Base-by-base conservation (phyloP, 2,888 invertebrate genomes). In the Zhuqinia jingwanae region DNA sequence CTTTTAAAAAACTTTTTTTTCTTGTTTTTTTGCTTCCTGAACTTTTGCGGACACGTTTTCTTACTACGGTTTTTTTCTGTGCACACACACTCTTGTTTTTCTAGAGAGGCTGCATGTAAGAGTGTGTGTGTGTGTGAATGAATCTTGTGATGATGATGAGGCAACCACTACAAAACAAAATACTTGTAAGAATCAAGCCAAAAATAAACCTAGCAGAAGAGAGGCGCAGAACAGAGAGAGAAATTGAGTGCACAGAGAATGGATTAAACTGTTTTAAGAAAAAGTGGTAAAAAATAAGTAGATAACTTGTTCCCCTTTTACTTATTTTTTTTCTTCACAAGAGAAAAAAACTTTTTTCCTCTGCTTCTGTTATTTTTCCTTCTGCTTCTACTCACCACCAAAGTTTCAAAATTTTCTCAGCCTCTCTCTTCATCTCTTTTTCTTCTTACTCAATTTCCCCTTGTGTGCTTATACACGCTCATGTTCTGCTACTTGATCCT, bases 21-120 rank as follows among this genome's bases (percentile, higher is more conserved):
- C 65, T 65, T 68, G 79, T 79, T 68, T n/a, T n/a, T n/a, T 79
- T 68, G 79, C 53, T 20, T 68, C 68, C 65, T 79, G 68, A 65
- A 79, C 79, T 79, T n/a, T 79, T 65, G 45, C 45, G n/a, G 65
- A 36, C 60, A 60, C 60, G 5, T 60, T 25, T 27, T 60, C 36
- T n/a, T n/a, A n/a, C n/a, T n/a, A n/a, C n/a, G n/a, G 8, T 60
- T 22, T 25, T 60, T 60, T 27, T 25, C 20, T 20, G 5, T 30
- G 0, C 25, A 60, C 60, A 25, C 20, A 20, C 11, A 58, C 58
- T 58, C 11, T 25, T 25, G 2, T 63, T 50, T 56, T 30, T 53
- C 53, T 76, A 36, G 36, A 36, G 36, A 36, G n/a, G n/a, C n/a
- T n/a, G n/a, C n/a, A n/a, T n/a, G n/a, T n/a, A n/a, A n/a, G n/a